A percentile compares a stretch with the other conserved stretches of the same genome.
Evolutionary conservation across 2,113 vertebrate species (phyloP).

Genomic region (Scortum barcoo): DNA sequence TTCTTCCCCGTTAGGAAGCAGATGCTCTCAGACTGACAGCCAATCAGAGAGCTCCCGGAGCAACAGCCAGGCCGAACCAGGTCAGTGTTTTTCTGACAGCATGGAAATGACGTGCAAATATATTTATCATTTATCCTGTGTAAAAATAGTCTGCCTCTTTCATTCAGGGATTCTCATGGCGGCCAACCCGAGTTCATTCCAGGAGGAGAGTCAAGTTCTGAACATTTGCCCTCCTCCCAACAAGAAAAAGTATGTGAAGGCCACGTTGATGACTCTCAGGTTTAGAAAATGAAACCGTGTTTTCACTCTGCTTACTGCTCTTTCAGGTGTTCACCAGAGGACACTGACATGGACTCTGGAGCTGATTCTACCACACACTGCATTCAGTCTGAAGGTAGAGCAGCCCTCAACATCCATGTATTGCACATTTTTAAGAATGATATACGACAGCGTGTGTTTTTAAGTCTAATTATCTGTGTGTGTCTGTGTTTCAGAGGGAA

Average conservation of each 20-base stretch:
- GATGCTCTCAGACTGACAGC: conserved; percentile 78
- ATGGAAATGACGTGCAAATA: too few relatives aligned
- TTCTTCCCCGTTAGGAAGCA: conserved; percentile 78
- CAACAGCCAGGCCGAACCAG: conserved; percentile 64
- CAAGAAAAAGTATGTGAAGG: conserved; percentile 71
- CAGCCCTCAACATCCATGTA: accelerated
- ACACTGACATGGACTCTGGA: conserved; percentile 73
- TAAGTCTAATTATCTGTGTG: accelerated
- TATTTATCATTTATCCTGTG: not conserved
- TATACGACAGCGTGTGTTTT: not conserved
- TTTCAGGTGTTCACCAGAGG: conserved; percentile 63
- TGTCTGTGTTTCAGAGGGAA: conserved; percentile 76
- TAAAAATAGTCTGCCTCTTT: not conserved
- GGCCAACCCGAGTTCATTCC: conserved; percentile 47
- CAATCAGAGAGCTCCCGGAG: conserved; percentile 73
- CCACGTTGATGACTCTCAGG: not conserved
- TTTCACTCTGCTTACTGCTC: conserved; percentile 3
- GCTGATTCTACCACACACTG: conserved; percentile 83
- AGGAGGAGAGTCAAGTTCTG: conserved; percentile 80
- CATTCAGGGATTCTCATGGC: conserved; percentile 49
- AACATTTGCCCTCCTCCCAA: conserved; percentile 53
- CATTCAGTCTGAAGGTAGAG: conserved; percentile 75
- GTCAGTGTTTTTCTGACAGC: conserved; percentile 44
- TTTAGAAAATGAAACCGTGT: not conserved
- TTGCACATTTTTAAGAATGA: accelerated